Percentiles rank a stretch among this genome's conserved stretches.
phyloP scores from a whole-genome alignment of 2,888 invertebrate genomes.

The Metacarcinus magister region DNA sequence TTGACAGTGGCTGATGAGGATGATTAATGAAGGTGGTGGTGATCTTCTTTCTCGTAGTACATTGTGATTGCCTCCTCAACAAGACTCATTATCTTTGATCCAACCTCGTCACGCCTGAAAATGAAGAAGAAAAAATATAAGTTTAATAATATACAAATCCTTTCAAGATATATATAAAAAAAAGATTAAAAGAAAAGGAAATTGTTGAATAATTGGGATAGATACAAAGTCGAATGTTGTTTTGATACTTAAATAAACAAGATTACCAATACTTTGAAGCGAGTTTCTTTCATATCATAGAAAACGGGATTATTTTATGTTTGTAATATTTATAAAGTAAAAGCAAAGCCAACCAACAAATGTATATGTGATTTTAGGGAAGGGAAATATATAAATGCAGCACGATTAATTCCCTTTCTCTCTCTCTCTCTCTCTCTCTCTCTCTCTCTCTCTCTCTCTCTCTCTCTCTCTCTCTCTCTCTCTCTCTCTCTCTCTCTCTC shows the following conservation, averaged over 20 bases:
- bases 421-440: slow-evolving; percentile 9
- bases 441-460: too few species aligned
- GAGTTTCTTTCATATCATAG: too few species aligned
- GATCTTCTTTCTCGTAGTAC: neutral
- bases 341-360: neutral
- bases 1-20: neutral
- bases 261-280: too few species aligned
- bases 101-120: slow-evolving; percentile 1
- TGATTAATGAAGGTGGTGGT: neutral
- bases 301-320: neutral
- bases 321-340: neutral
- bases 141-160: too few species aligned
- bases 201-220: too few species aligned
- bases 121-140: too few species aligned
- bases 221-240: too few species aligned
- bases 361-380: neutral
- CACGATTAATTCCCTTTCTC: neutral
- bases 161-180: too few species aligned
- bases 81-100: neutral
- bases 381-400: neutral
- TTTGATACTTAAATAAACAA: too few species aligned
- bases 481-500: slow-evolving; percentile 26
- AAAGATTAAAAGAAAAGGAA: too few species aligned
- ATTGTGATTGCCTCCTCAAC: neutral
- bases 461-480: neutral